Base-by-base conservation (phyloP, 2,888 invertebrate species). In the Tanypteryx hageni region DNA sequence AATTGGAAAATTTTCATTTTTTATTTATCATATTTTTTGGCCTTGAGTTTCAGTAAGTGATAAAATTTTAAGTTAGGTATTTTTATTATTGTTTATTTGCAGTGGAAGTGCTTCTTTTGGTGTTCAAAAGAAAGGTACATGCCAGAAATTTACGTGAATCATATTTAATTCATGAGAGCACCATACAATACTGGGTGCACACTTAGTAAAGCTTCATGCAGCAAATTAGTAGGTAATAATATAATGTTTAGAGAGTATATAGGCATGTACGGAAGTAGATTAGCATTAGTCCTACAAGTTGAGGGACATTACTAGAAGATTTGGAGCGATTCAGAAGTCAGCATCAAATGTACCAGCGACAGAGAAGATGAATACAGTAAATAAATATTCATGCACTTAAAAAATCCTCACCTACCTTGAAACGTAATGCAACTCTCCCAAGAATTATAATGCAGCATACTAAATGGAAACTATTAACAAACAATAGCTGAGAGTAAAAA, bases 351-450 rank as follows among this genome's bases (percentile, higher is more conserved):
- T 89, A 89, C 89, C 89, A 89, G 89, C 89, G 44, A 89, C 64
- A 64, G 64, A 64, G 64, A 89, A 64, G 89, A 64, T 64, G 64
- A 89, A 64, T 64, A 89, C 64, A 89, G n/a, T 59, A 89, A 64
- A 44, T 89, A 89, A 89, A 22, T 89, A 89, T 89, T 64, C 93
- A 93, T 93, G 93, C 93, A 93, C 89, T 92, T 84, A 92, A 93
- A 92, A 92, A 92, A 93, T 68, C 92, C 76, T 86, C 93, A 93
- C 93, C 93, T 93, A 93, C 93, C 93, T 93, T 93, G 92, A 93
- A 92, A 92, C 61, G 92, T 91, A 92, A 92, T 82, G 85, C 56
- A 93, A 93, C 44, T 89, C 59, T 92, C 92, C 92, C 92, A 92
- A 59, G 92, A 92, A 92, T 92, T 92, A 64, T 89, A 89, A 89